phyloP scores from a whole-genome alignment of 2,888 invertebrate species.

The Andrena flavipes region DNA sequence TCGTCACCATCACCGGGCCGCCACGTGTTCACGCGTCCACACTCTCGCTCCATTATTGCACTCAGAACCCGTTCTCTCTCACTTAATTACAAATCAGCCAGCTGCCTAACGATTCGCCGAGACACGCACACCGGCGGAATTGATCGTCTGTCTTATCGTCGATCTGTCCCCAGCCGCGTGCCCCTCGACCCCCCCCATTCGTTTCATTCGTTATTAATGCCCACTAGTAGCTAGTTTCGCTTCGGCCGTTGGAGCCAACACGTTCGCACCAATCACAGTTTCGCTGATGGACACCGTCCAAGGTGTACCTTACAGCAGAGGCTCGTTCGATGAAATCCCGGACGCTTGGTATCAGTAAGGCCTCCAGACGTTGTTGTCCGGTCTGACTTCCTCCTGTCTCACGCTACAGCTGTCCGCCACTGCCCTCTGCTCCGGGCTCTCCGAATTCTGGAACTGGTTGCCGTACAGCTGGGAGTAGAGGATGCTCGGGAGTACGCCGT shows the following conservation, averaged over 20 bases:
- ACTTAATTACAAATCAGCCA: slow-evolving; percentile 66
- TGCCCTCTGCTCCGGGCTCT: slow-evolving; percentile 81
- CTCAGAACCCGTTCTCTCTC: slow-evolving; percentile 39
- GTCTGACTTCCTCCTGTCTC: slow-evolving; percentile 82
- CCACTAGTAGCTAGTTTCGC: slow-evolving; percentile 61
- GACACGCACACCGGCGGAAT: slow-evolving; percentile 61
- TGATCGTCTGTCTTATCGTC: background rate
- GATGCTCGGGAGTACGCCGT: slow-evolving; percentile 91
- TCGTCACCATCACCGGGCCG: slow-evolving; percentile 56
- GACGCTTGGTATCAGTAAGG: slow-evolving; percentile 78
- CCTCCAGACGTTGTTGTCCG: slow-evolving; percentile 84
- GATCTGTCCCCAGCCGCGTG: background rate
- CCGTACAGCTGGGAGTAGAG: slow-evolving; percentile 94
- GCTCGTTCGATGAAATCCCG: slow-evolving; percentile 20
- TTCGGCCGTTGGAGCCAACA: slow-evolving; percentile 43
- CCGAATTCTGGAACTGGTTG: slow-evolving; percentile 83
- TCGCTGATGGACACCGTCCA: slow-evolving; percentile 37
- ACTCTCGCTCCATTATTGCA: slow-evolving; percentile 40
- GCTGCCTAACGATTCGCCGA: slow-evolving; percentile 66
- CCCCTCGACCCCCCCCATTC: slow-evolving; percentile 2
- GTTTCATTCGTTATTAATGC: slow-evolving; percentile 55
- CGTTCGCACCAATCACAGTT: slow-evolving; percentile 59
- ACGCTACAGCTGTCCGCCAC: slow-evolving; percentile 82
- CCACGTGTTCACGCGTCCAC: slow-evolving; percentile 39
- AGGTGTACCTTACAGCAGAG: slow-evolving; percentile 21